Evolutionary conservation across 2,888 invertebrate genomes (phyloP).

Genomic region (Alentia gelatinosa): DNA sequence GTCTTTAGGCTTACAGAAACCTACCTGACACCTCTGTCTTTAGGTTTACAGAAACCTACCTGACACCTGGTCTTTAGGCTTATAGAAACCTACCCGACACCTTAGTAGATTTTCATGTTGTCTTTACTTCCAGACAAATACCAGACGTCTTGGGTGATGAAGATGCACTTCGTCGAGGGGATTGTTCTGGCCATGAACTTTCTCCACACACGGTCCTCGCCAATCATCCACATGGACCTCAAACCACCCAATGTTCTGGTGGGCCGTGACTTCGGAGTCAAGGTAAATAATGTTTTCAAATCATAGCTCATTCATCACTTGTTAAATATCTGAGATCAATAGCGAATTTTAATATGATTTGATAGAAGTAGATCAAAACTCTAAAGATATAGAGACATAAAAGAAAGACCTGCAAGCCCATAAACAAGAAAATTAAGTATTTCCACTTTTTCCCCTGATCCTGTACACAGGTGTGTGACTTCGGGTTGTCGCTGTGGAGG

Average conservation of each 20-base stretch:
- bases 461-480: conserved; percentile 71
- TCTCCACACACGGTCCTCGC: conserved; percentile 67
- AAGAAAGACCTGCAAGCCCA: too few species aligned
- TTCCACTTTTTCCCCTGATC: too few species aligned
- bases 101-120: background rate
- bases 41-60: too few species aligned
- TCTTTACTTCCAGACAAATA: background rate
- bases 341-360: too few species aligned
- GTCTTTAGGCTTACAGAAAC: too few species aligned
- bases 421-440: too few species aligned
- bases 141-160: conserved; percentile 42
- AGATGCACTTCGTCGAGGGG: conserved; percentile 64
- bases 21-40: too few species aligned
- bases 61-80: too few species aligned
- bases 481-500: conserved; percentile 72
- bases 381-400: too few species aligned
- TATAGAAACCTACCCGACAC: too few species aligned
- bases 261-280: conserved; percentile 66
- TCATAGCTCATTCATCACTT: background rate
- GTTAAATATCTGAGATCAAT: too few species aligned
- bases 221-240: conserved; percentile 70
- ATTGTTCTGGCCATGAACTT: conserved; percentile 68
- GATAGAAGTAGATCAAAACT: too few species aligned
- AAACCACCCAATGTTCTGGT: conserved; percentile 72
- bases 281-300: conserved; percentile 67